Evolutionary conservation across 2,888 invertebrate genomes (phyloP).

Genomic region (Cerceris ruficornis): DNA sequence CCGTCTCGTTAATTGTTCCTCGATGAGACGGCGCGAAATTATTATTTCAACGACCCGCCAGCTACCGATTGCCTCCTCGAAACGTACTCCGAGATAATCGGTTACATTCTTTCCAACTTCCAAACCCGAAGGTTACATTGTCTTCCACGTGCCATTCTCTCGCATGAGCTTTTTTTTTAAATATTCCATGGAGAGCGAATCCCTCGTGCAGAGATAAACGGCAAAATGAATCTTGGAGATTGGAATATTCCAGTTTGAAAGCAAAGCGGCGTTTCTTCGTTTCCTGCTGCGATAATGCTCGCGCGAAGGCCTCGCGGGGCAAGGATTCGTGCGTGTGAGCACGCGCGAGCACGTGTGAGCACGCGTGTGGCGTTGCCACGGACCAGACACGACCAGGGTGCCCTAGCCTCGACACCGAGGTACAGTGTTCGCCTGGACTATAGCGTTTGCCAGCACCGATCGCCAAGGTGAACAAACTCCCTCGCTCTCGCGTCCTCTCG

Average conservation of each 20-base stretch:
- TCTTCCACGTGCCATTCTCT: no score
- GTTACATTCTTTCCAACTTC: no score
- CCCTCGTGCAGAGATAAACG: no score
- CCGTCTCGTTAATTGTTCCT: no score
- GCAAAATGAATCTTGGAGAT: no score
- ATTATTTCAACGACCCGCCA: no score
- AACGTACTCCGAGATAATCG: no score
- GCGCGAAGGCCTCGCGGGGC: slow-evolving; percentile 1
- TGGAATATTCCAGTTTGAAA: slow-evolving; percentile 11
- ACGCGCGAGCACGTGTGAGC: slow-evolving; percentile 16
- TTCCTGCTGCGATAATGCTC: slow-evolving; percentile 34
- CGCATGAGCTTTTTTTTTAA: no score
- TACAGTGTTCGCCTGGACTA: slow-evolving; percentile 29
- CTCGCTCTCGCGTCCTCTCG: slow-evolving; percentile 13
- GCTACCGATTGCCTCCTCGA: no score
- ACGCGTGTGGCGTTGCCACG: slow-evolving; percentile 54
- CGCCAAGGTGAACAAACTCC: slow-evolving; percentile 61
- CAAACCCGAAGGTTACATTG: no score
- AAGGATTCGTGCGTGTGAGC: slow-evolving; percentile 3
- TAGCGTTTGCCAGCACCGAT: slow-evolving; percentile 22
- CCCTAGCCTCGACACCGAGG: slow-evolving; percentile 24
- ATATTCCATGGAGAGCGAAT: no score
- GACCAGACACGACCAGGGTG: slow-evolving; percentile 21
- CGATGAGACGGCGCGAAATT: no score
- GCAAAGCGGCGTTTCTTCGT: slow-evolving; percentile 10